Conservation (phyloP, 2,113 vertebrate genomes). For the Telmatochromis bifrenatus region DNA sequence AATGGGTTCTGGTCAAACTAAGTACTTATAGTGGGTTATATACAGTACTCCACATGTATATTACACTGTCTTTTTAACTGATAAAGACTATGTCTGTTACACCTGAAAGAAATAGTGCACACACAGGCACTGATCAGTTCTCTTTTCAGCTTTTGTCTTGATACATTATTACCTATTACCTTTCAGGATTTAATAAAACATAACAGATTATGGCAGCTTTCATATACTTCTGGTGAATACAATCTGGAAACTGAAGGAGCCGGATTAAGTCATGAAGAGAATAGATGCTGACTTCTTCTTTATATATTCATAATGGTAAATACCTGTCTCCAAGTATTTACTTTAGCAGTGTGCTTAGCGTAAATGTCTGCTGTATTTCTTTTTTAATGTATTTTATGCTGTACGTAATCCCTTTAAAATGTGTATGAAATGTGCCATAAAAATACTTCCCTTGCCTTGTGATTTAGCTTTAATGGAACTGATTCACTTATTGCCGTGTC, state of each 20-base stretch:
- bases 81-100: neutral
- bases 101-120: neutral
- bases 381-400: neutral
- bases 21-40: neutral
- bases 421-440: neutral
- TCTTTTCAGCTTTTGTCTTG: neutral
- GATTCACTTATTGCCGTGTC: neutral
- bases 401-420: neutral
- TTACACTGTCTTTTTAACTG: neutral
- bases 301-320: neutral
- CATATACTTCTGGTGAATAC: neutral
- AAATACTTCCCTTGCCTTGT: neutral
- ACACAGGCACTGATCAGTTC: neutral
- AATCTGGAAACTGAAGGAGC: neutral
- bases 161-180: neutral
- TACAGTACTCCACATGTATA: neutral
- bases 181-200: neutral
- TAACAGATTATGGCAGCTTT: neutral
- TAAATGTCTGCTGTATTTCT: neutral
- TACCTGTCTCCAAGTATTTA: neutral
- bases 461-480: neutral
- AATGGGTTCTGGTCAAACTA: neutral
- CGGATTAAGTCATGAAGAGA: neutral
- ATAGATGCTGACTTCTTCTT: neutral
- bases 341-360: neutral